phyloP scores from a whole-genome alignment of 1,140 invertebrate genomes.

The Lepidurus packardi region DNA sequence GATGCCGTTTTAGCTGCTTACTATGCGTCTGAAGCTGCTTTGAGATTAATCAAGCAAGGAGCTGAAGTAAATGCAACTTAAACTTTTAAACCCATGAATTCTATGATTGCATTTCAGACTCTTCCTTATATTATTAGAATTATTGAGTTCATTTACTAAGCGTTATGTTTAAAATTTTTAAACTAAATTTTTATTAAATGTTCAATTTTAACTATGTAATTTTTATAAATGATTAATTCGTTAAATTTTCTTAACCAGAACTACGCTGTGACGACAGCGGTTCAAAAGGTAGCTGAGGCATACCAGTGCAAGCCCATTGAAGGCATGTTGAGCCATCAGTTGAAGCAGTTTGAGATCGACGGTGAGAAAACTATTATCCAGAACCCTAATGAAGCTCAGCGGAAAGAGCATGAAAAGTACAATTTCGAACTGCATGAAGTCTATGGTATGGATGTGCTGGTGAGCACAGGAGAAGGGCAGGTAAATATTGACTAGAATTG shows the following conservation, averaged over 20 bases:
- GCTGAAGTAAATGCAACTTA: constrained; percentile 60
- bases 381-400: constrained; percentile 94
- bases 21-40: constrained; percentile 86
- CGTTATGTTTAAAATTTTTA: too few relatives aligned
- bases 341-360: constrained; percentile 94
- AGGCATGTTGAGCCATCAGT: constrained; percentile 96
- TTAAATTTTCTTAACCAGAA: constrained; percentile 55
- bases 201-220: not conserved
- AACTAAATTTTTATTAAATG: constrained; percentile 14
- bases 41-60: constrained; percentile 84
- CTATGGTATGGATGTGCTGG: constrained; percentile 95
- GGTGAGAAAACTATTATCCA: constrained; percentile 99
- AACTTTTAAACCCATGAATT: not conserved
- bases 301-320: constrained; percentile 97
- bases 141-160: too few relatives aligned
- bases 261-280: constrained; percentile 82
- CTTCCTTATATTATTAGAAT: too few relatives aligned
- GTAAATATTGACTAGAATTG: constrained; percentile 44
- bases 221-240: not conserved
- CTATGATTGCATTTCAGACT: constrained; percentile 10
- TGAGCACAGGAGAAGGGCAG: constrained; percentile 86
- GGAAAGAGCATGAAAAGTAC: constrained; percentile 96
- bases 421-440: constrained; percentile 95
- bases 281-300: constrained; percentile 85
- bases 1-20: constrained; percentile 94